Base-by-base conservation (phyloP, 1,140 invertebrate species). In the Drosophila asahinai region DNA sequence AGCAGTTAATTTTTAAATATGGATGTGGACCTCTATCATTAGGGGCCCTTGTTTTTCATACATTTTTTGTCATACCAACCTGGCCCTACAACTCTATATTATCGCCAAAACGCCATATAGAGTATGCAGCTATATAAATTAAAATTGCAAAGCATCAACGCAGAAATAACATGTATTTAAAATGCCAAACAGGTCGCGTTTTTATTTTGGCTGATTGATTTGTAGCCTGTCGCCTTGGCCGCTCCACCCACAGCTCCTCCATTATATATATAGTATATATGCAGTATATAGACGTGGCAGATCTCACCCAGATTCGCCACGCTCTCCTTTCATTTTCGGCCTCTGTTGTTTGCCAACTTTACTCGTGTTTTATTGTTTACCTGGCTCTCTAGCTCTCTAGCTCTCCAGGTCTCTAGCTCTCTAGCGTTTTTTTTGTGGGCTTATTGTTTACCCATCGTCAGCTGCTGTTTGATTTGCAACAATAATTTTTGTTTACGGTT, bases 181-280 rank as follows among this genome's bases (percentile, higher is more conserved):
- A 83, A 86, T 86, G 80, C 83, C 72, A 71, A 76, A 74, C 83
- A 83, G 43, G 74, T 60, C 45, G 30, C 22, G 43, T 71, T 45
- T 58, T 57, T 67, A 33, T 61, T 76, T 86, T 19, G 71, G 54
- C 64, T 83, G 83, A 86, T 86, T 86, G 83, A 86, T 86, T 87
- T 86, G 83, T 83, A 58, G 83, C 71, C 60, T 63, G 74, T 59
- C 62, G 61, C 36, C 49, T 81, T 47, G 51, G 51, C 73, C 15
- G 42, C 70, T 63, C 72, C 68, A 75, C 72, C 72, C 73, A 66
- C 51, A 51, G 38, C 64, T 54, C 57, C 64, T 45, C 67, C 67
- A 72, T 33, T 27, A 19, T 33, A 8, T 61, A 22, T 7, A 12
- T 11, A 15, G 22, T 40, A 33, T 52, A 33, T 43, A 57, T 22